These are phyloP conservation scores for Anoplophora glabripennis DNA, from an alignment of 1,140 invertebrate genomes.

Conservation along the genomic window DNA sequence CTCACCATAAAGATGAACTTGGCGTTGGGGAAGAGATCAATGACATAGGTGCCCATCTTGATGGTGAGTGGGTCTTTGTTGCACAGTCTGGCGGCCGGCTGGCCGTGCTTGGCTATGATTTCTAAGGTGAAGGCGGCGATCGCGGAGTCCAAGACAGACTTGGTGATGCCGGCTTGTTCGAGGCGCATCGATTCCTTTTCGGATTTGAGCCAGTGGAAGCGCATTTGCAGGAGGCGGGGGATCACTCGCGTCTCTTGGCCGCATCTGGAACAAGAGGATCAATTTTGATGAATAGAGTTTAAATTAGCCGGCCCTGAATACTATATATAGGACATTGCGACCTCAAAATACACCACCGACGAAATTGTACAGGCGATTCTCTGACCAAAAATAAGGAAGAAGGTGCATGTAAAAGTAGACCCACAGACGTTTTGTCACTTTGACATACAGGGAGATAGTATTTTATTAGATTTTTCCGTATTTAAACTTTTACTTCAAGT, in stretches of 20 bases:
- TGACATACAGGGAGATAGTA: too few species aligned
- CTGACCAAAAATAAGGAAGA: too few species aligned
- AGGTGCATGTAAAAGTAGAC: too few species aligned
- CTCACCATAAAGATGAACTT: conserved; percentile 97
- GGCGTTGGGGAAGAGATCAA: conserved; percentile 77
- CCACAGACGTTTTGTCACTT: too few species aligned
- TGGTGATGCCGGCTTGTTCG: conserved; percentile 90
- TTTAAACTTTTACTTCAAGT: too few species aligned
- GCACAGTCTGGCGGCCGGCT: conserved; percentile 87
- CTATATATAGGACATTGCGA: too few species aligned
- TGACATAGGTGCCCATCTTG: conserved; percentile 87
- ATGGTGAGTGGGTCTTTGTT: conserved; percentile 98
- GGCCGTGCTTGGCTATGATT: conserved; percentile 93
- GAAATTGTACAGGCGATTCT: too few species aligned
- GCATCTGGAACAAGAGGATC: conserved; percentile 63
- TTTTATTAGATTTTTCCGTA: too few species aligned
- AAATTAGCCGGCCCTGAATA: too few species aligned
- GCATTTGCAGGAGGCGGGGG: conserved; percentile 87
- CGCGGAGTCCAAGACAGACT: conserved; percentile 89
- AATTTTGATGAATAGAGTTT: too few species aligned
- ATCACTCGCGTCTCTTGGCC: conserved; percentile 98
- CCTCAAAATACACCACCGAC: too few species aligned
- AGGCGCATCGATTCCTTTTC: conserved; percentile 85
- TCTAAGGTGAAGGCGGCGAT: conserved; percentile 95
- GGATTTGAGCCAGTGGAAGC: conserved; percentile 89